Evolutionary conservation across 2,797 vertebrate species (phyloP), one percentile per base, ranked within the genome.

Genomic region (Coendou prehensilis): DNA sequence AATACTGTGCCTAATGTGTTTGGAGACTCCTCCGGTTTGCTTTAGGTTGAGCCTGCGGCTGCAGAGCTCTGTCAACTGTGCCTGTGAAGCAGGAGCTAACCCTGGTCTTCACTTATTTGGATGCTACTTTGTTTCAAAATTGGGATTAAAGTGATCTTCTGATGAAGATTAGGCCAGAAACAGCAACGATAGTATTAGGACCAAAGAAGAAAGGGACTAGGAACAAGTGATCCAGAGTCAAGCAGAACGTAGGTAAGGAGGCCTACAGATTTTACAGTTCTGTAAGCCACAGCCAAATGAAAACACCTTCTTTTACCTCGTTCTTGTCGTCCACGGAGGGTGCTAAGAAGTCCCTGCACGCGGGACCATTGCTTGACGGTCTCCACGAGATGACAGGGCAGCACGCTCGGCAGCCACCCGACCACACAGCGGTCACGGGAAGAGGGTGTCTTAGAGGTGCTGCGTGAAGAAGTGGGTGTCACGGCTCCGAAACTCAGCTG

Each of bases 151-250:
- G 73, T 47, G 26, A 50, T 50, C 50, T 47, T 30, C 9, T 41
- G 41, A 45, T 57, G 95, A 80, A 79, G 59, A 83, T 61, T 52
- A 89, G 41, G 22, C 5, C 47, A 91, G 79, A 63, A 91, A 84
- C 45, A 87, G 47, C 47, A 63, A 45, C 9, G 52, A 13, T 5
- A 50, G 33, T 71, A 63, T 52, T 37, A 57, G 26, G 45, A 54
- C 23, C 23, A 54, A 92, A 86, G 57, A n/a, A 85, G 57, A 87
- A 79, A 93, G 59, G 41, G 41, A 56, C 0, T 26, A 64, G 15
- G 57, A 75, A 54, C 80, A 54, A 1, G 69, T 9, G 76, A 54
- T 7, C 67, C 17, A n/a, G 63, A n/a, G 33, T 30, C 26, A 78
- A 52, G n/a, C 26, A 84, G 91, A 28, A 33, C 11, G 9, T 6